These are phyloP conservation scores for Vimba vimba DNA, from an alignment of 2,113 vertebrate genomes.

Conservation along the genomic window DNA sequence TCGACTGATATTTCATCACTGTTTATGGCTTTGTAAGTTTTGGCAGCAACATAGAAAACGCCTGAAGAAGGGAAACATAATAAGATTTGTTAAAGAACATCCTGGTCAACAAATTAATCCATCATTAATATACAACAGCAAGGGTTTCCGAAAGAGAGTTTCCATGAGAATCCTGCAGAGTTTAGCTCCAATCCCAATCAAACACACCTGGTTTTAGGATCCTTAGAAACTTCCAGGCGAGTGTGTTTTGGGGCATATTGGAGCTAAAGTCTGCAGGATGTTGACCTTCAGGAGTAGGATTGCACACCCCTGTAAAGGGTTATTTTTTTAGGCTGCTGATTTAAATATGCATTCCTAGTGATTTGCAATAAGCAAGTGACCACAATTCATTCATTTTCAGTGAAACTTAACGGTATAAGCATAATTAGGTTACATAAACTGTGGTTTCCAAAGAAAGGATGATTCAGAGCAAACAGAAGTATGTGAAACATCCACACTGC, in stretches of 20 bases:
- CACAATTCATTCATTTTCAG: neutral
- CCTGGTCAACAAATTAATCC: neutral
- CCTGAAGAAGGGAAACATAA: conserved; percentile 65
- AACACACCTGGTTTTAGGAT: neutral
- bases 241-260: neutral
- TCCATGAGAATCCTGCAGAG: too few relatives aligned
- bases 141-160: neutral
- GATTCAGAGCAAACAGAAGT: neutral
- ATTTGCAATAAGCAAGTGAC: neutral
- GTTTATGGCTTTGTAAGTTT: conserved; percentile 75
- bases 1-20: conserved; percentile 81
- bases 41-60: conserved; percentile 70
- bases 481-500: neutral
- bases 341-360: neutral
- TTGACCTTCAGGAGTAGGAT: neutral
- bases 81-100: neutral
- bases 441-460: neutral
- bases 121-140: neutral
- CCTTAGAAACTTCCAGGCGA: neutral
- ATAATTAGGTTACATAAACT: neutral
- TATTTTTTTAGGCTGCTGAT: neutral
- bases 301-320: neutral
- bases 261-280: neutral
- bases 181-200: too few relatives aligned
- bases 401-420: too few relatives aligned